phyloP scores from a whole-genome alignment of 2,113 vertebrate genomes.

The Amazona guildingii region DNA sequence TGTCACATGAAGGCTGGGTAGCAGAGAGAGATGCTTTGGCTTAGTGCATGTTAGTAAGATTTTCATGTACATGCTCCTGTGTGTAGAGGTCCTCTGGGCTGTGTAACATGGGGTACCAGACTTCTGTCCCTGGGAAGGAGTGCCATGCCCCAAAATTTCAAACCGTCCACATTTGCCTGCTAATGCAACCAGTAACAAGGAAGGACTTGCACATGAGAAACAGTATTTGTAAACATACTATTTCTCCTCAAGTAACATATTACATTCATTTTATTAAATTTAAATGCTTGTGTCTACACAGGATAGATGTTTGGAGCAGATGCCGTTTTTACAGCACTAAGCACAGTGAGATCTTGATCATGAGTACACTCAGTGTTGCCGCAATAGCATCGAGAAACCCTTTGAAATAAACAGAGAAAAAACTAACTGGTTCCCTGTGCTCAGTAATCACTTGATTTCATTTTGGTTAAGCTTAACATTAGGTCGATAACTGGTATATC shows the following conservation, averaged over 20 bases:
- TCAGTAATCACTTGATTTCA: not conserved
- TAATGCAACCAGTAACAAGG: not conserved
- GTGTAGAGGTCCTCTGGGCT: not conserved
- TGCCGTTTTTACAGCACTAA: not conserved
- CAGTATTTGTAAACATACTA: not conserved
- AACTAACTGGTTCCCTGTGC: not conserved
- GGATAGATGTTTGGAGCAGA: not conserved
- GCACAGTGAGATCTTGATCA: not conserved
- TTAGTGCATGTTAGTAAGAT: not conserved
- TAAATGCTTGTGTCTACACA: not conserved
- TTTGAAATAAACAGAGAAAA: not conserved
- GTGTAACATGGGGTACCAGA: not conserved
- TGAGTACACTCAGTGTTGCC: not conserved
- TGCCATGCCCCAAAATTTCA: not conserved
- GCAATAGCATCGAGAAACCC: not conserved
- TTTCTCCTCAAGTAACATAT: not conserved
- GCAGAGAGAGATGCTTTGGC: not conserved
- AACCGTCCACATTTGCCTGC: not conserved
- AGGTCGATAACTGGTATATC: fast-evolving
- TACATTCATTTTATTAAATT: not conserved
- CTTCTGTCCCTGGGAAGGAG: not conserved
- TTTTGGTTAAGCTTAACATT: not conserved
- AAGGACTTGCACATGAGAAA: not conserved
- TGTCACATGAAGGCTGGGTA: not conserved
- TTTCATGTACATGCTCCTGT: not conserved